These are phyloP conservation scores for Isaurus tuberculatus DNA, from an alignment of 92 coral and sea anemone species.

Conservation along the genomic window DNA sequence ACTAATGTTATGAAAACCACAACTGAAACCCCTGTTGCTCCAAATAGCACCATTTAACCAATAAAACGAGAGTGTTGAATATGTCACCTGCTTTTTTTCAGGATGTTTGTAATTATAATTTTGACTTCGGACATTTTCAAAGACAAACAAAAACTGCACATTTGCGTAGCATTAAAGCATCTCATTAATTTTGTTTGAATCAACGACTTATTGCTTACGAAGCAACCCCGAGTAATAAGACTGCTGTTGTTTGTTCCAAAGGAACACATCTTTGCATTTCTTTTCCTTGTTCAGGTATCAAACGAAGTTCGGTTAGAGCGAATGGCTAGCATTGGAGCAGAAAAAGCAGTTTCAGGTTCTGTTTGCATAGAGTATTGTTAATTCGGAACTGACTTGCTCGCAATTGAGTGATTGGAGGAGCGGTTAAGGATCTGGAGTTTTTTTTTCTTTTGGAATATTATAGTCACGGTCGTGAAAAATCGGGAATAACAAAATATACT, in stretches of 20 bases:
- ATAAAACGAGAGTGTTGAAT: background rate
- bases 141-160: conserved; percentile 10
- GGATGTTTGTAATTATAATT: conserved; percentile 31
- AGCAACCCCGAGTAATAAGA: background rate
- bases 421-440: too few species aligned
- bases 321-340: too few species aligned
- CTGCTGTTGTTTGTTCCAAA: background rate
- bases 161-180: background rate
- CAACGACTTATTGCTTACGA: background rate
- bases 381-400: too few species aligned
- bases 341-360: too few species aligned
- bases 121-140: background rate
- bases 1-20: background rate
- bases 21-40: background rate
- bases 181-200: background rate
- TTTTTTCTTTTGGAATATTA: too few species aligned
- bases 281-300: too few species aligned
- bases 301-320: too few species aligned
- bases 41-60: background rate
- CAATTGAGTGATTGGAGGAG: too few species aligned
- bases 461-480: too few species aligned
- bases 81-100: conserved; percentile 26
- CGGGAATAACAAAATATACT: background rate
- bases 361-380: too few species aligned
- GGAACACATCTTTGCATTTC: background rate